These are phyloP conservation scores for Alouatta palliata DNA, from an alignment of 2,113 vertebrate genomes.

Conservation along the genomic window DNA sequence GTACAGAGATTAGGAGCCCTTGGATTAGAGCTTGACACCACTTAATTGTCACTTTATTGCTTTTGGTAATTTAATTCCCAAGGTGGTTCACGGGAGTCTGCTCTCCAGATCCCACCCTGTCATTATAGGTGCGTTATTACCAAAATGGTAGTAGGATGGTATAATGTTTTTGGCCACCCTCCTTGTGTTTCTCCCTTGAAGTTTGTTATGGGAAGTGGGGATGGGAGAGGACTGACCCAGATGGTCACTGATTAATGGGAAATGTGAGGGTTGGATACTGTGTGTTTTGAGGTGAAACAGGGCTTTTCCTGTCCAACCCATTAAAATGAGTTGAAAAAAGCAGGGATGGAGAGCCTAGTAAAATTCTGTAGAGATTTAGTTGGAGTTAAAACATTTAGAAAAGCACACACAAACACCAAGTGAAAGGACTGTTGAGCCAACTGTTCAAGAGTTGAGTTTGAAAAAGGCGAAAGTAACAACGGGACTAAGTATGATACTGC, in stretches of 20 bases:
- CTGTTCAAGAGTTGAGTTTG: background rate
- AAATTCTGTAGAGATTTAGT: background rate
- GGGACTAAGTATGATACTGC: background rate
- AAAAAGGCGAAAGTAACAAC: background rate
- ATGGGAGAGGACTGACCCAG: background rate
- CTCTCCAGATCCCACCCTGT: background rate
- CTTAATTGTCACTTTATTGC: background rate
- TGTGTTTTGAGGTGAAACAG: background rate
- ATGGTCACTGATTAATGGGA: background rate
- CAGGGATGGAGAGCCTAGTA: background rate
- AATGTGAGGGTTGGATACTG: background rate
- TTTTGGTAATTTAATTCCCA: background rate
- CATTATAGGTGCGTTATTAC: constrained; percentile 19
- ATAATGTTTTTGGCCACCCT: background rate
- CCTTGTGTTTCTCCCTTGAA: constrained; percentile 13
- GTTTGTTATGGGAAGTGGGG: background rate
- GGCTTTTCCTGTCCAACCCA: background rate
- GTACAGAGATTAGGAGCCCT: background rate
- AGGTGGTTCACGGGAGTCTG: background rate
- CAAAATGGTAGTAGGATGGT: background rate
- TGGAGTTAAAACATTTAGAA: constrained; percentile 25
- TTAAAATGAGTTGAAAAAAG: constrained; percentile 31
- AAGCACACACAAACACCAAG: background rate
- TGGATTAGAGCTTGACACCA: background rate
- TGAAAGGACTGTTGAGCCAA: constrained; percentile 9